Percentiles rank a stretch among this genome's conserved stretches.
Conservation (phyloP, 2,888 invertebrate species). For the Portevinia maculata region DNA sequence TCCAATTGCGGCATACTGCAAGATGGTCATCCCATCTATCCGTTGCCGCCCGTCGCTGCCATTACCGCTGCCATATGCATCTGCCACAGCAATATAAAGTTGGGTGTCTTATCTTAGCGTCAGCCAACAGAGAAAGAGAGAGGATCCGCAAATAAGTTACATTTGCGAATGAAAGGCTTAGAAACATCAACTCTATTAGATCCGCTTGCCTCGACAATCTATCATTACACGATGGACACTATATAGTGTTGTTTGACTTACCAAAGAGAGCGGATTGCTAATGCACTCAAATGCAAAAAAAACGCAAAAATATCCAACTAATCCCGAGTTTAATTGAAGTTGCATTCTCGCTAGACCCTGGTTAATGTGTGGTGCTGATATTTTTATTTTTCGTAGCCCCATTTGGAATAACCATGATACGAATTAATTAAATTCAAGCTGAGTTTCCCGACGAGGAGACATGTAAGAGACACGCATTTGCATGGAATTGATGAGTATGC, state of each 20-base stretch:
- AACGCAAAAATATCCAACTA: conserved; percentile 38
- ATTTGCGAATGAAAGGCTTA: conserved; percentile 49
- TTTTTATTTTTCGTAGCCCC: conserved; percentile 53
- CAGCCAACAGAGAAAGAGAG: conserved; percentile 51
- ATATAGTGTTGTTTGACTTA: conserved; percentile 43
- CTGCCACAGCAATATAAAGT: conserved; percentile 3
- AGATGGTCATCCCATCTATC: conserved; percentile 3
- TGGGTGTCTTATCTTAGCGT: conserved; percentile 68
- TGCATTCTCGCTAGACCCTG: conserved; percentile 55
- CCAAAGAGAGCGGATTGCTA: conserved; percentile 4
- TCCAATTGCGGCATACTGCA: conserved; percentile 61
- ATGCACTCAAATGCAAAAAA: conserved; percentile 12
- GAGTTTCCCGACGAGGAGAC: conserved; percentile 30
- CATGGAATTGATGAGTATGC: conserved; percentile 31
- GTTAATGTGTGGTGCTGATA: conserved; percentile 50
- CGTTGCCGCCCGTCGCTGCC: neutral
- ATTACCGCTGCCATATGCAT: conserved; percentile 26
- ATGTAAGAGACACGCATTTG: conserved; percentile 64
- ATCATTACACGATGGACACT: conserved; percentile 71
- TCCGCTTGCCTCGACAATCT: conserved; percentile 72
- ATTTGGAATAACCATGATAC: conserved; percentile 55
- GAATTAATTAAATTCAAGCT: conserved; percentile 72
- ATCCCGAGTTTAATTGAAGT: conserved; percentile 71
- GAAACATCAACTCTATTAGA: conserved; percentile 69
- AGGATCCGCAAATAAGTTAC: conserved; percentile 66